These are phyloP conservation scores for Pocillopora meandrina DNA, from an alignment of 92 coral and sea anemone species.

Conservation along the genomic window DNA sequence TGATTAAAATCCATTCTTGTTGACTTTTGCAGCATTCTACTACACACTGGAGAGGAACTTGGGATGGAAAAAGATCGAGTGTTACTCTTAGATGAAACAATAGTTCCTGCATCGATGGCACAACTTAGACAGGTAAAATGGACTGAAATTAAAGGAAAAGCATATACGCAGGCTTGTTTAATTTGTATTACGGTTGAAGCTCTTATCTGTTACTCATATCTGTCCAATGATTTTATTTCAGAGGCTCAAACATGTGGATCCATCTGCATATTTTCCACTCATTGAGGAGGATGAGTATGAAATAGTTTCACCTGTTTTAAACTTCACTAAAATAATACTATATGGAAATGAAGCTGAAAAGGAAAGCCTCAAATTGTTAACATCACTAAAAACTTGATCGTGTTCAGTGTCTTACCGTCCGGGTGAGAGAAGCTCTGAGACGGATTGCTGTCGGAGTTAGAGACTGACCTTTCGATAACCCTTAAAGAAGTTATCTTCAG, in stretches of 20 bases:
- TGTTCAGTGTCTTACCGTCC: no score
- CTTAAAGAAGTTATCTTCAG: no score
- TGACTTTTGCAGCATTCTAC: slow-evolving; percentile 61
- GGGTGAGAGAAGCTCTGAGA: no score
- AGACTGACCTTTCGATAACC: no score
- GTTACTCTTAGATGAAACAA: slow-evolving; percentile 86
- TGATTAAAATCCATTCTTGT: neutral
- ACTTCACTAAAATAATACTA: neutral
- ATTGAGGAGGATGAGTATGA: slow-evolving; percentile 93
- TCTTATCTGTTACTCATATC: no score
- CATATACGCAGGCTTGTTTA: neutral
- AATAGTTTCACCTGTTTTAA: neutral
- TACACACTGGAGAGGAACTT: slow-evolving; percentile 82
- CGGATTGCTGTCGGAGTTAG: no score
- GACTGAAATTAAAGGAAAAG: neutral
- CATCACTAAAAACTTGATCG: no score
- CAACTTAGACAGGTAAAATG: slow-evolving; percentile 82
- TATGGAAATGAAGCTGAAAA: neutral
- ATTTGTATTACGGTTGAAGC: neutral
- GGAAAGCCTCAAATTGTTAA: no score
- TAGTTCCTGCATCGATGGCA: slow-evolving; percentile 75
- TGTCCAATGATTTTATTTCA: slow-evolving; percentile 18
- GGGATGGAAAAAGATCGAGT: slow-evolving; percentile 91
- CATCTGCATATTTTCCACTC: slow-evolving; percentile 84
- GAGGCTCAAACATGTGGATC: slow-evolving; percentile 83